Base-by-base conservation (phyloP, 2,113 vertebrate genomes). In the Chionodraco myersi region DNA sequence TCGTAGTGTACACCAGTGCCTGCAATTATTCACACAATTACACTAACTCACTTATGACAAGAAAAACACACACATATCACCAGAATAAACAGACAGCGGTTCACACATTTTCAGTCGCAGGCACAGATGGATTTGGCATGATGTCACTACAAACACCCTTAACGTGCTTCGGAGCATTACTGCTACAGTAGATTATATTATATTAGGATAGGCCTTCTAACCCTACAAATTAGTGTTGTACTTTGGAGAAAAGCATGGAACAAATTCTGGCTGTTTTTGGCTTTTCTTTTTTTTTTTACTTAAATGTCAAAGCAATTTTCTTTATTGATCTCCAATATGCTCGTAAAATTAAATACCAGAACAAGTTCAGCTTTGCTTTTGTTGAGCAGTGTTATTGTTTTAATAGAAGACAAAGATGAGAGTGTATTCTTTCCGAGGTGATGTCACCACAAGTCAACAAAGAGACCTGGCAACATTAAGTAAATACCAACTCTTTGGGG, bases 11-110 rank as follows among this genome's bases (percentile, higher is more conserved):
- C 73, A 87, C 83, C 80, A 89, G 89, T 2, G 87, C 76, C 91
- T 88, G 90, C 91, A 88, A 93, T 94, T 90, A 92, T 89, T 93
- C 91, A 91, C 90, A 94, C 88, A 91, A 92, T 93, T 93, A 94
- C 90, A 91, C 91, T 83, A 90, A 89, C 88, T 92, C 89, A 88
- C 92, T 90, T 91, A 80, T 92, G 91, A 94, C 92, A 93, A 92
- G 91, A 90, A 93, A 94, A 93, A 94, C 89, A 89, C 90, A 92
- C 86, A 88, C 80, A 67, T 53, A 91, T 88, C 88, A 92, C 57
- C 88, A 91, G 87, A 84, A 91, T 85, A 86, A 86, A 89, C 82
- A 92, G 75, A 88, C 85, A 71, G 82, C 56, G 69, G 74, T 87
- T 84, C 75, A 86, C 88, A 88, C 87, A 73, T 89, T 88, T 78